phyloP scores from a whole-genome alignment of 2,797 vertebrate genomes.

The Ceryle rudis region DNA sequence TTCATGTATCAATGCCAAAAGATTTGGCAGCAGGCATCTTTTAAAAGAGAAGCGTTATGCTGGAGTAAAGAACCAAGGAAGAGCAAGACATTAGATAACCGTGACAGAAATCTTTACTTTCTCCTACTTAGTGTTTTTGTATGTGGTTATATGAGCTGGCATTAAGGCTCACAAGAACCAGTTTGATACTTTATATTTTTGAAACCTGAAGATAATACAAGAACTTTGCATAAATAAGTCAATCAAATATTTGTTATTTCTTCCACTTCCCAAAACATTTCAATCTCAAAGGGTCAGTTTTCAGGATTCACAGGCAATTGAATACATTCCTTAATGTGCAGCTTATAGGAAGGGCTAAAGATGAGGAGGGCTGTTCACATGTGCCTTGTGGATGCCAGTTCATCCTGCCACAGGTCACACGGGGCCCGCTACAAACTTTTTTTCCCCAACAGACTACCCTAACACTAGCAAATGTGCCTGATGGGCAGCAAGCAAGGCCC shows the following conservation, averaged over 20 bases:
- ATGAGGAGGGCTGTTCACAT: rapidly evolving
- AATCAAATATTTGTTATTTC: not conserved
- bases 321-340: not conserved
- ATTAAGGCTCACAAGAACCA: not conserved
- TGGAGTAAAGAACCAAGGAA: not conserved
- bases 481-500: not conserved
- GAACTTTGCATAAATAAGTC: not conserved
- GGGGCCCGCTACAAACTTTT: not conserved
- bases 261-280: not conserved
- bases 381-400: not conserved
- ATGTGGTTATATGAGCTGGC: not conserved
- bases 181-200: not conserved
- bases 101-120: not conserved
- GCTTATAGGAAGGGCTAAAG: not conserved
- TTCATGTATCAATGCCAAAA: not conserved
- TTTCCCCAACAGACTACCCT: not conserved
- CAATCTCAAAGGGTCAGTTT: not conserved
- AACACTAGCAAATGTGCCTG: rapidly evolving
- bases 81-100: not conserved
- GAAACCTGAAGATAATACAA: not conserved
- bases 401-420: not conserved
- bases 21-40: slow-evolving; percentile 24
- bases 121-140: not conserved
- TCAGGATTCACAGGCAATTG: not conserved
- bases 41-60: not conserved